Evolutionary conservation across 2,113 vertebrate species (phyloP).

Genomic region (Tragulus kanchil): DNA sequence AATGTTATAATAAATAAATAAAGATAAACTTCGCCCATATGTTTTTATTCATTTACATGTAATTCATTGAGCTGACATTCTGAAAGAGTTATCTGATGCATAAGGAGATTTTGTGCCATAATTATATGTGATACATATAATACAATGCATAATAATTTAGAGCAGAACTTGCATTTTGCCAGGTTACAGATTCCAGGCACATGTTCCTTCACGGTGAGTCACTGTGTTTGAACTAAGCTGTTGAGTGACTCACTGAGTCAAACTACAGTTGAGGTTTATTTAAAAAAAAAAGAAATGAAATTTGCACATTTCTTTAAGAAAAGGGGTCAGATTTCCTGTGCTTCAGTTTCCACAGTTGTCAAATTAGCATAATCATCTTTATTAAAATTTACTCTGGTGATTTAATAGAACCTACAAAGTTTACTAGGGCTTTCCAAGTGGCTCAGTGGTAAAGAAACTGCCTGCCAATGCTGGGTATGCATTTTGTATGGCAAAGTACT

Average conservation of each 20-base stretch:
- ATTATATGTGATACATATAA: constrained; percentile 55
- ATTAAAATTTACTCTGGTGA: background rate
- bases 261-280: background rate
- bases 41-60: constrained; percentile 81
- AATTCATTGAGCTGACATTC: constrained; percentile 72
- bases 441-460: background rate
- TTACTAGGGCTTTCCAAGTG: background rate
- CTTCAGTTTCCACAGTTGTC: background rate
- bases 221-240: background rate
- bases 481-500: background rate
- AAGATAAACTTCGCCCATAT: constrained; percentile 78
- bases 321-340: background rate
- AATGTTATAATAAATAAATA: too few species aligned
- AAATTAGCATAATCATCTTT: background rate
- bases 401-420: background rate
- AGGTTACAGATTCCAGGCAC: background rate
- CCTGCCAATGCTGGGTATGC: background rate
- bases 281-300: background rate
- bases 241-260: background rate
- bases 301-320: background rate
- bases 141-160: constrained; percentile 60
- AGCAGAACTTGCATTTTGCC: constrained; percentile 60
- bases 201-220: background rate
- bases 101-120: constrained; percentile 60
- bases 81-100: constrained; percentile 70